Evolutionary conservation across 2,888 invertebrate species (phyloP).

Genomic region (Leucozona laternaria): DNA sequence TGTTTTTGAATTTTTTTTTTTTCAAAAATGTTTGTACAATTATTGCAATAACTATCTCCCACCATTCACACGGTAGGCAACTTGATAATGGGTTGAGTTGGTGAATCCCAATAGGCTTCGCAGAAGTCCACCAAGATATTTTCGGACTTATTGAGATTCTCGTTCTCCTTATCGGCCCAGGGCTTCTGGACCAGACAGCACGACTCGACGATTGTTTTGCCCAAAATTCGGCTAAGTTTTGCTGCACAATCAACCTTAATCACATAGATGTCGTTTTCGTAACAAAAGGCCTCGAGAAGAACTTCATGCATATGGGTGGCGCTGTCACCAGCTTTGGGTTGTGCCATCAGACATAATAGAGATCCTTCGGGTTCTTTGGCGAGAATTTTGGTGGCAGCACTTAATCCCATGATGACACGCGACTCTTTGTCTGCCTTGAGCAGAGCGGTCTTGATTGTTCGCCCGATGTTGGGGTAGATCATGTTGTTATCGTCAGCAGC

Average conservation of each 20-base stretch:
- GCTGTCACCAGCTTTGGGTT: slow-evolving; percentile 88
- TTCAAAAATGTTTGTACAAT: slow-evolving; percentile 53
- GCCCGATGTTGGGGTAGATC: slow-evolving; percentile 81
- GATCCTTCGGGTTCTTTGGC: slow-evolving; percentile 85
- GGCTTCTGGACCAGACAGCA: slow-evolving; percentile 84
- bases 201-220: slow-evolving; percentile 85
- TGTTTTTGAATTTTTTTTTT: slow-evolving; percentile 41
- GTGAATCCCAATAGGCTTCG: slow-evolving; percentile 87
- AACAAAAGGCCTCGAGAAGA: slow-evolving; percentile 90
- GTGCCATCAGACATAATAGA: slow-evolving; percentile 88
- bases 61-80: slow-evolving; percentile 86
- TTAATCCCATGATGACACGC: slow-evolving; percentile 83
- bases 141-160: slow-evolving; percentile 86
- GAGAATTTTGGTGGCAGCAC: slow-evolving; percentile 82
- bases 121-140: slow-evolving; percentile 88
- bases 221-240: slow-evolving; percentile 84
- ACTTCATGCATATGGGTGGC: slow-evolving; percentile 92
- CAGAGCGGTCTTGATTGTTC: slow-evolving; percentile 81
- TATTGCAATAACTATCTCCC: slow-evolving; percentile 61
- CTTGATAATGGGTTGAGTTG: slow-evolving; percentile 87
- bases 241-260: slow-evolving; percentile 87
- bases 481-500: slow-evolving; percentile 53
- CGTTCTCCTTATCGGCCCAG: slow-evolving; percentile 83
- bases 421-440: slow-evolving; percentile 82
- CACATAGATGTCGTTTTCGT: slow-evolving; percentile 90